phyloP scores from a whole-genome alignment of 2,113 vertebrate genomes.

The mouse (Mus musculus) region GRCm39 chrX:161037001-161037500 shows the following conservation, averaged over 20 bases:
- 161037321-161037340: background rate
- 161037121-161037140: slow-evolving; percentile 50
- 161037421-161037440: background rate
- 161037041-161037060: background rate
- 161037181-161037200: slow-evolving; percentile 59
- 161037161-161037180: slow-evolving; percentile 26
- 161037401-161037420: background rate
- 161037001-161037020: slow-evolving; percentile 46
- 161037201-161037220: slow-evolving; percentile 47
- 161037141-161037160: slow-evolving; percentile 10
- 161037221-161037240: slow-evolving; percentile 64
- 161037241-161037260: slow-evolving; percentile 67
- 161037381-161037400: background rate
- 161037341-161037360: slow-evolving; percentile 49
- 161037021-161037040: background rate
- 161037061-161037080: slow-evolving; percentile 51
- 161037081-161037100: slow-evolving; percentile 58
- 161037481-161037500: background rate
- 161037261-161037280: background rate
- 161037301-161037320: slow-evolving; percentile 18
- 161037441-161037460: slow-evolving; percentile 2
- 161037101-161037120: slow-evolving; percentile 43
- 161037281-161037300: background rate
- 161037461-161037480: slow-evolving; percentile 1
- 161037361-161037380: background rate